A percentile compares a stretch with the other conserved stretches of the same genome.
phyloP scores from a whole-genome alignment of 2,888 invertebrate genomes.

The Troides oblongomaculatus region DNA sequence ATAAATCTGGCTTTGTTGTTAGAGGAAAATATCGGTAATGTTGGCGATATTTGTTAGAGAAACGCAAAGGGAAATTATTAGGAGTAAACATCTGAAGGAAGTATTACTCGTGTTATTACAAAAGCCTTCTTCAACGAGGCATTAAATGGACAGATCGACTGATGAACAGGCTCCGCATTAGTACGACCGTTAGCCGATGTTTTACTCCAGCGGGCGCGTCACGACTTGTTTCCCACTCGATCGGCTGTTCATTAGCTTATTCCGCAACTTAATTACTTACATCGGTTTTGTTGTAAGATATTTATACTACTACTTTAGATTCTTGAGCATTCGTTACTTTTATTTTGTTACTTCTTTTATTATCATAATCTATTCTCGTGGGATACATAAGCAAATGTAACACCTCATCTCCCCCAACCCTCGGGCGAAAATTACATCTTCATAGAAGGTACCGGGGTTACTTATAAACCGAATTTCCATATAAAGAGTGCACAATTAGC shows the following conservation, averaged over 20 bases:
- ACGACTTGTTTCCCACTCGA: slow-evolving; percentile 31
- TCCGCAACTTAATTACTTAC: slow-evolving; percentile 15
- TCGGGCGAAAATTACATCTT: slow-evolving; percentile 31
- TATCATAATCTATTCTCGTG: slow-evolving; percentile 5
- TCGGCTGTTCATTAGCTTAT: slow-evolving; percentile 34
- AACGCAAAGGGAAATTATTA: neutral
- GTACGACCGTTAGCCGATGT: slow-evolving; percentile 40
- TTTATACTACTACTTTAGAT: too few species aligned
- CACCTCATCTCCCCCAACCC: slow-evolving; percentile 24
- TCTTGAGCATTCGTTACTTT: too few species aligned
- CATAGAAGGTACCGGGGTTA: slow-evolving; percentile 37
- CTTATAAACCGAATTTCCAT: slow-evolving; percentile 41
- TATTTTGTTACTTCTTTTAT: too few species aligned
- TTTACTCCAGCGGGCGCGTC: slow-evolving; percentile 36
- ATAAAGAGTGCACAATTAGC: slow-evolving; percentile 32
- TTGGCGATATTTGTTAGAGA: too few species aligned
- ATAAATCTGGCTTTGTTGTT: too few species aligned
- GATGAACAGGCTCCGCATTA: slow-evolving; percentile 43
- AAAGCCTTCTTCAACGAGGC: slow-evolving; percentile 37
- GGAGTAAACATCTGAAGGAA: slow-evolving; percentile 3
- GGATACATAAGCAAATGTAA: slow-evolving; percentile 12
- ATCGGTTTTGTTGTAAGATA: too few species aligned
- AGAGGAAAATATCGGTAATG: too few species aligned
- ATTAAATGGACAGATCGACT: slow-evolving; percentile 40
- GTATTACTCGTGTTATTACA: slow-evolving; percentile 27